Evolutionary conservation across 2,888 invertebrate genomes (phyloP), one percentile per base, ranked within the genome.

Genomic region (Saturnia pavonia): DNA sequence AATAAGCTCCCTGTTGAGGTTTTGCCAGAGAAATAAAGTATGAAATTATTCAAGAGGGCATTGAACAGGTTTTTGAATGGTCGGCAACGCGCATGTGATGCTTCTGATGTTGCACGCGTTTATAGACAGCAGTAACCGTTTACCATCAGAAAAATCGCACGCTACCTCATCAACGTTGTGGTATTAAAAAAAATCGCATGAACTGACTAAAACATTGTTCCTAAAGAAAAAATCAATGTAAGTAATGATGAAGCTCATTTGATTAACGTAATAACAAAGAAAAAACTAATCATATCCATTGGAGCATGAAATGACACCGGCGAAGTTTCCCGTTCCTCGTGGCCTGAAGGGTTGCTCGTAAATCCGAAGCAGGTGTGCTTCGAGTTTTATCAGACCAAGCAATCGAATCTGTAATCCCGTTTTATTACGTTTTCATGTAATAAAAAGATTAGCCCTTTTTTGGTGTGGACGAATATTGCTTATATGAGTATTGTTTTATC

Each of bases 401-500:
- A 85, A 86, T 85, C 85, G 85, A 85, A 85, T 84, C 83, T 82
- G 76, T 85, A 85, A 86, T 84, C 82, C 86, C 77, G 77, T 82
- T 85, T 85, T 86, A 86, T 85, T 85, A 82, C 81, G 45, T 71
- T 80, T 78, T 78, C 79, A 75, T 78, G 80, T 78, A 80, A 82
- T 81, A 83, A 85, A 85, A 81, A 68, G 68, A 70, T 72, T 71
- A 67, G 67, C 48, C 67, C 42, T 71, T 63, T 63, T 71, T 65
- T 51, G 22, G 63, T 60, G 48, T 71, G 40, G 40, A 34, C 65
- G 40, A 40, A 65, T 40, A 65, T 40, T 3, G 9, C 11, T 65
- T 40, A n/a, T 16, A 9, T 65, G 57, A 27, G 16, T 27, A 60
- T 60, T 60, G 6, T 60, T 60, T 27, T 60, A 14, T 60, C 19